phyloP scores from a whole-genome alignment of 2,797 vertebrate genomes.

The Rhabdophis nuchalis region DNA sequence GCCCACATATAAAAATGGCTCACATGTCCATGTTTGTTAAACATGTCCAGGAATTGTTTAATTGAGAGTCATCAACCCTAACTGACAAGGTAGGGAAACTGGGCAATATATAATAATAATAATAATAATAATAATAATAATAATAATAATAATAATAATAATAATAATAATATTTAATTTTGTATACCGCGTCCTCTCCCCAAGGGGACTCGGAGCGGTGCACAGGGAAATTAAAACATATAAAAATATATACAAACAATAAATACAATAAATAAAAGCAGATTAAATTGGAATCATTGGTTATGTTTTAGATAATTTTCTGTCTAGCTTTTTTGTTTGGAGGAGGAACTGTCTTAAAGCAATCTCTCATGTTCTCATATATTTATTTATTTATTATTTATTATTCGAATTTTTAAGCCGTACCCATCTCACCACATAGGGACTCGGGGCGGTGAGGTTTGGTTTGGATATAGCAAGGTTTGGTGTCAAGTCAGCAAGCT shows the following conservation, averaged over 20 bases:
- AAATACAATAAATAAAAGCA: too few species aligned
- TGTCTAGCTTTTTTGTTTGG: background rate
- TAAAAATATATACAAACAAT: too few species aligned
- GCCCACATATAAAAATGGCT: background rate
- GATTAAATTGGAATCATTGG: background rate
- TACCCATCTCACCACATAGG: too few species aligned
- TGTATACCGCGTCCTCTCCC: too few species aligned
- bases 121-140: too few species aligned
- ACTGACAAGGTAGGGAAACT: background rate
- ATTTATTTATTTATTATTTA: too few species aligned
- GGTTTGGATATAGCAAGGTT: background rate
- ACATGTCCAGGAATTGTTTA: background rate
- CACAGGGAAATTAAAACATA: too few species aligned
- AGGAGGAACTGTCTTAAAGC: background rate
- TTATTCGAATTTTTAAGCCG: too few species aligned
- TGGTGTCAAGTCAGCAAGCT: background rate
- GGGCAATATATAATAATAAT: background rate
- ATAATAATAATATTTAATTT: too few species aligned
- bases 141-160: too few species aligned
- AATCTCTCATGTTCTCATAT: background rate
- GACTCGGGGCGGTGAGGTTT: too few species aligned
- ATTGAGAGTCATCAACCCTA: background rate
- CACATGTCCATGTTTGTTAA: background rate
- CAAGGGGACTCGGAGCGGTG: too few species aligned
- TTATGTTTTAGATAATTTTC: background rate